Conservation (phyloP, 1,140 invertebrate species). For the Ladona fulva region DNA sequence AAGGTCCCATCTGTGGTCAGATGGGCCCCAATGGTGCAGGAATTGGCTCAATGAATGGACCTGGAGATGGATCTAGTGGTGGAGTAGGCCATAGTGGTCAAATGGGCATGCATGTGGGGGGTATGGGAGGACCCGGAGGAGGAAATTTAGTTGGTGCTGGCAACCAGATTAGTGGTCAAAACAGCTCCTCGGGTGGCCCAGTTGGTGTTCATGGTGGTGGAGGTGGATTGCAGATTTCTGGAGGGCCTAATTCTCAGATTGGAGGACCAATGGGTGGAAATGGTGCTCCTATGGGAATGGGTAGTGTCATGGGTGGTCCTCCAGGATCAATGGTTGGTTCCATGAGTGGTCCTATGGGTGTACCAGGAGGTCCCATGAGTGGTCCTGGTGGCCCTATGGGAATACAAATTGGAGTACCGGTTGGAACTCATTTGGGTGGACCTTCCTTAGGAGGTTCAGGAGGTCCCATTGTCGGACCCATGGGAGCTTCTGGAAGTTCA, state of each 20-base stretch:
- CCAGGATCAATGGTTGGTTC: slow-evolving; percentile 37
- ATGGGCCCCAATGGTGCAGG: slow-evolving; percentile 22
- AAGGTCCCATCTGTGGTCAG: slow-evolving; percentile 24
- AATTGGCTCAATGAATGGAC: not conserved
- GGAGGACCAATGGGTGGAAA: slow-evolving; percentile 29
- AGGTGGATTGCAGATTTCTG: not conserved
- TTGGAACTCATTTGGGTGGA: not conserved
- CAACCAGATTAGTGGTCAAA: not conserved
- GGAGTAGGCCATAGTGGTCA: not conserved
- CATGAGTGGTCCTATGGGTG: slow-evolving; percentile 30
- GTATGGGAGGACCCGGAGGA: not conserved
- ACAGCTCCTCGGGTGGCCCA: not conserved
- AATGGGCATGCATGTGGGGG: not conserved
- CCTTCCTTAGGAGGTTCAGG: not conserved
- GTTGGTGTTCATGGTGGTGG: not conserved
- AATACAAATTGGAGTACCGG: not conserved
- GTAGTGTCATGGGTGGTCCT: slow-evolving; percentile 31
- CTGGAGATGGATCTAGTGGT: not conserved
- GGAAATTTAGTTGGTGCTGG: not conserved
- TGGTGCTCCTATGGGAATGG: slow-evolving; percentile 29
- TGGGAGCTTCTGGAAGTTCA: slow-evolving; percentile 20
- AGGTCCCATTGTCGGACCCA: slow-evolving; percentile 20
- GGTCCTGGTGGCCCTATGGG: slow-evolving; percentile 30
- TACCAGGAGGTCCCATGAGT: slow-evolving; percentile 44
- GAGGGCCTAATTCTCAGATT: not conserved